Evolutionary conservation across 2,797 vertebrate genomes (phyloP).

Genomic region (Hozukius guyotensis): DNA sequence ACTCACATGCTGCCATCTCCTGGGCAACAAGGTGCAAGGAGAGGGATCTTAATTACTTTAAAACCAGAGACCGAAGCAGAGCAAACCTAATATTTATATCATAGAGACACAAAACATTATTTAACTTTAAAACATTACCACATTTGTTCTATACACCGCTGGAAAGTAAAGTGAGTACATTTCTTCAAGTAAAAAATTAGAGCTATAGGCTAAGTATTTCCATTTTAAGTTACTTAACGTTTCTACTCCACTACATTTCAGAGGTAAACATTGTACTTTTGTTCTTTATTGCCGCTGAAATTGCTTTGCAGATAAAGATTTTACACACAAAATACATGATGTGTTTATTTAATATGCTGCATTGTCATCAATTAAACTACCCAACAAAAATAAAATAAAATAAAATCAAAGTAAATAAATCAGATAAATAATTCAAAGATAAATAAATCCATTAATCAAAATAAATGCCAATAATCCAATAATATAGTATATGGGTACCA

Average conservation of each 20-base stretch:
- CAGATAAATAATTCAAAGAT: no score
- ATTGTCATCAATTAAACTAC: not conserved
- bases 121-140: not conserved
- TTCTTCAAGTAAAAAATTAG: not conserved
- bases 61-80: not conserved
- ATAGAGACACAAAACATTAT: not conserved
- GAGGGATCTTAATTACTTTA: not conserved
- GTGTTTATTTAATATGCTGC: not conserved
- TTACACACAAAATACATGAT: no score
- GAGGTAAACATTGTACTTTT: not conserved
- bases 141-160: not conserved
- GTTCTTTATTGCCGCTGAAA: not conserved
- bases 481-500: not conserved
- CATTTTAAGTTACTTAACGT: not conserved
- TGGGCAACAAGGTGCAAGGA: not conserved
- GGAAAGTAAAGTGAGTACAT: not conserved
- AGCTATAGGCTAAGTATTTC: not conserved
- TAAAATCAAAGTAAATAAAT: not conserved
- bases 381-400: not conserved
- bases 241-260: not conserved
- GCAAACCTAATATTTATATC: not conserved
- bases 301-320: not conserved
- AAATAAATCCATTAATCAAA: not conserved
- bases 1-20: slow-evolving; percentile 21
- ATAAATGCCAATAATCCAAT: not conserved